A percentile compares a stretch with the other conserved stretches of the same genome.
Evolutionary conservation across 2,797 vertebrate species (phyloP).

Genomic region (Falco rusticolus): DNA sequence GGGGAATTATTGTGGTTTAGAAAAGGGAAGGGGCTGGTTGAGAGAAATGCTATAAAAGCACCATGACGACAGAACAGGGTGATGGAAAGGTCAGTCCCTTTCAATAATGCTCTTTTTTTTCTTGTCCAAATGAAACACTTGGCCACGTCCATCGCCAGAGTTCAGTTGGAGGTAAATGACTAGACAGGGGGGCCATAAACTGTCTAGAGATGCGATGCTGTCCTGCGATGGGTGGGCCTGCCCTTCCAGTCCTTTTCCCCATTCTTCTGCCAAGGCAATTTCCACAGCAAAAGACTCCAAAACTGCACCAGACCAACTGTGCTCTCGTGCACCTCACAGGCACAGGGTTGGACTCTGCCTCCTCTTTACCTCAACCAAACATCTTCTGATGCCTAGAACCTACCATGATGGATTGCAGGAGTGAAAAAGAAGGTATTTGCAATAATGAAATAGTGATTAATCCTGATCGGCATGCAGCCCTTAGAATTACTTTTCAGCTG

Average conservation of each 20-base stretch:
- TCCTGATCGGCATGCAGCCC: constrained; percentile 62
- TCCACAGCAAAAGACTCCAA: neutral
- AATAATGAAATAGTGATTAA: constrained; percentile 57
- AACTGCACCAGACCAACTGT: neutral
- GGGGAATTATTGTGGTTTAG: constrained; percentile 46
- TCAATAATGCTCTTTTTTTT: constrained; percentile 65
- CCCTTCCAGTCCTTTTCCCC: neutral
- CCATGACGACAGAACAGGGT: constrained; percentile 71
- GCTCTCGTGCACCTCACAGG: neutral
- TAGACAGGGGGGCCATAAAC: constrained; percentile 75
- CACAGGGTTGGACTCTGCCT: neutral
- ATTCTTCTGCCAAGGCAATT: neutral
- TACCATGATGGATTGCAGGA: neutral
- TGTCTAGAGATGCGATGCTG: neutral
- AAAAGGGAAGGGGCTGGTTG: constrained; percentile 58
- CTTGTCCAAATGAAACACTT: constrained; percentile 67
- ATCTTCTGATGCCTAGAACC: neutral
- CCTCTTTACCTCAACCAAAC: neutral
- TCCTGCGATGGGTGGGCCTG: neutral
- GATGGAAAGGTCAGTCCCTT: constrained; percentile 73
- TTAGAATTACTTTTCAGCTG: constrained; percentile 66
- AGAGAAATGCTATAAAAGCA: constrained; percentile 69
- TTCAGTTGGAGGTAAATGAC: constrained; percentile 85
- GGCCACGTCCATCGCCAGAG: constrained; percentile 79
- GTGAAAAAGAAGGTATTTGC: neutral